Evolutionary conservation across 2,113 vertebrate species (phyloP).

Genomic region (Takifugu bimaculatus): DNA sequence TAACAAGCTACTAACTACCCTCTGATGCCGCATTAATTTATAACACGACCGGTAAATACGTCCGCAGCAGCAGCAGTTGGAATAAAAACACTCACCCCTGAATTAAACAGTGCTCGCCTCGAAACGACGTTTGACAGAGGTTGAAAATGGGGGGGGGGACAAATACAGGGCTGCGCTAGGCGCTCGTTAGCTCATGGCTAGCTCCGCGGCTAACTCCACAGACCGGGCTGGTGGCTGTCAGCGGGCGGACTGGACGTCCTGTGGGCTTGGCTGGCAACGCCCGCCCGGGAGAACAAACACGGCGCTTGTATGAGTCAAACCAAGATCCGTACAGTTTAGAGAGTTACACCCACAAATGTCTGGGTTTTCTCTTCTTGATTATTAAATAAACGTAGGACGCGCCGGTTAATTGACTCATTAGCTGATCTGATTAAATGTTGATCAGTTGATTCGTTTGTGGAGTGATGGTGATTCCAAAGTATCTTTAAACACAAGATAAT

Average conservation of each 20-base stretch:
- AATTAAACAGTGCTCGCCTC: neutral
- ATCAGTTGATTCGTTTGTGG: too few relatives aligned
- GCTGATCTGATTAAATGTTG: too few relatives aligned
- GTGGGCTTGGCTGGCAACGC: constrained; percentile 66
- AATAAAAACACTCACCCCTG: constrained; percentile 19
- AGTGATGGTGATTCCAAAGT: too few relatives aligned
- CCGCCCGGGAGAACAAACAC: constrained; percentile 41
- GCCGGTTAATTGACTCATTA: too few relatives aligned
- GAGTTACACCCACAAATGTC: too few relatives aligned
- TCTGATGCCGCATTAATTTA: constrained; percentile 5
- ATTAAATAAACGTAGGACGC: too few relatives aligned
- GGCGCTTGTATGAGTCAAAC: neutral
- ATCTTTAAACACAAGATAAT: too few relatives aligned
- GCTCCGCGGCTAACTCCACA: constrained; percentile 47
- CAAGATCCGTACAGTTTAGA: too few relatives aligned
- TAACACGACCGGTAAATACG: too few relatives aligned
- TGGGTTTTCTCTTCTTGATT: too few relatives aligned
- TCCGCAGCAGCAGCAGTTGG: fast-evolving
- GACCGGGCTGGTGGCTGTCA: constrained; percentile 31
- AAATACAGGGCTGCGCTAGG: constrained; percentile 28
- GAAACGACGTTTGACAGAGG: neutral
- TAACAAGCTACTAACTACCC: constrained; percentile 59
- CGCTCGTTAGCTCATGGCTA: constrained; percentile 70
- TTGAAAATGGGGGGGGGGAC: constrained; percentile 12
- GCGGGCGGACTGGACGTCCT: constrained; percentile 42